These are phyloP conservation scores for Ceratoteleas bidentatus DNA, from an alignment of 1,140 invertebrate genomes.

Conservation along the genomic window DNA sequence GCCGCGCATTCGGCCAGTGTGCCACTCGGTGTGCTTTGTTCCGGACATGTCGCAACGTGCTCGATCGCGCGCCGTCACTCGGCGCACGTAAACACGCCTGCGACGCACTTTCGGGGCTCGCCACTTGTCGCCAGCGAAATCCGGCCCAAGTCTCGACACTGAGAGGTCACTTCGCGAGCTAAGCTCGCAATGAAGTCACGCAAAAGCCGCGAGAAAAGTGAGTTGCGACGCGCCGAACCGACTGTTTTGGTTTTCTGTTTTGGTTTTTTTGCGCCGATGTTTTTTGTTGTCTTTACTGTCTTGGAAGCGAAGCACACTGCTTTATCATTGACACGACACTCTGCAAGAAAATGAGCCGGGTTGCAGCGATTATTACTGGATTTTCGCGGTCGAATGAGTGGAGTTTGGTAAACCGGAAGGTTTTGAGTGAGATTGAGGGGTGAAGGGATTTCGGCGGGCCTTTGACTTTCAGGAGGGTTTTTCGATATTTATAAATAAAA, in stretches of 20 bases:
- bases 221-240: conserved; percentile 56
- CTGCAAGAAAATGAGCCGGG: neutral
- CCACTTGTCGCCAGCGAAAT: too few species aligned
- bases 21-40: conserved; percentile 56
- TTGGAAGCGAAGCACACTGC: conserved; percentile 27
- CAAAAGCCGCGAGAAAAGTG: conserved; percentile 78
- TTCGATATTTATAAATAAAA: too few species aligned
- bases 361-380: neutral
- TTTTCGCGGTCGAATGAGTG: too few species aligned
- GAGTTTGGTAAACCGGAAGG: too few species aligned
- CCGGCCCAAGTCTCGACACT: conserved; percentile 28
- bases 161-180: conserved; percentile 47
- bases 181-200: conserved; percentile 72
- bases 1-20: conserved; percentile 61
- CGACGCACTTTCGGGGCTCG: neutral
- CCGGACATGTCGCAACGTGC: conserved; percentile 38
- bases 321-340: conserved; percentile 26
- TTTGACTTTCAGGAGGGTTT: too few species aligned
- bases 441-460: too few species aligned
- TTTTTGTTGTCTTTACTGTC: conserved; percentile 1
- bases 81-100: neutral
- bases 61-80: neutral
- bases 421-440: too few species aligned
- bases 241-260: neutral
- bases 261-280: neutral